Evolutionary conservation across 2,888 invertebrate genomes (phyloP).

Genomic region (Junonia oenone): DNA sequence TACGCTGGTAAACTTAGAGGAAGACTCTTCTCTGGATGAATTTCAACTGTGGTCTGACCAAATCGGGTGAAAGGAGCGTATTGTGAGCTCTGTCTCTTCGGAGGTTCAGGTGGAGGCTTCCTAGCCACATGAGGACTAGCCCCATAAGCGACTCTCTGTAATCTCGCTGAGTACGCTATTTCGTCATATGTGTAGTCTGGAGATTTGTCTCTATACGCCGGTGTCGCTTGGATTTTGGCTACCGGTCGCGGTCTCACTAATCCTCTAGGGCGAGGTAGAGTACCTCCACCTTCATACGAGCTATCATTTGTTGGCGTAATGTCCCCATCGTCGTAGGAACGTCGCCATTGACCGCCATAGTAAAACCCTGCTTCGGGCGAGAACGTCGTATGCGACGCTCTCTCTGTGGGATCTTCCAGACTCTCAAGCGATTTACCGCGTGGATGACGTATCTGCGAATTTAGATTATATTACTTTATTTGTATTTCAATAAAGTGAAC

Average conservation of each 20-base stretch:
- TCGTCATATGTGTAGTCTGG: conserved; percentile 74
- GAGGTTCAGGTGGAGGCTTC: conserved; percentile 90
- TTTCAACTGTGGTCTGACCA: conserved; percentile 82
- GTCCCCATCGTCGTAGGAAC: conserved; percentile 93
- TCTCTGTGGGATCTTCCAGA: conserved; percentile 87
- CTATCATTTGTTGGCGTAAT: conserved; percentile 90
- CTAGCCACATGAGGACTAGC: conserved; percentile 87
- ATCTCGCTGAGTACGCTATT: conserved; percentile 65
- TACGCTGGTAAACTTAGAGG: conserved; percentile 82
- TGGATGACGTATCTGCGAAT: conserved; percentile 85
- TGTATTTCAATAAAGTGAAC: too few relatives aligned
- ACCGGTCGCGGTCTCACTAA: conserved; percentile 89
- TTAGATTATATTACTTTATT: not conserved
- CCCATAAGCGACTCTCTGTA: conserved; percentile 78
- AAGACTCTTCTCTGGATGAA: conserved; percentile 77
- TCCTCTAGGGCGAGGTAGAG: conserved; percentile 90
- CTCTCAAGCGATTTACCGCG: conserved; percentile 92
- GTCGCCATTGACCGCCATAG: conserved; percentile 83
- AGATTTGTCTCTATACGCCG: conserved; percentile 66
- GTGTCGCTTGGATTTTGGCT: conserved; percentile 85
- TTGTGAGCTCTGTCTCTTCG: conserved; percentile 83
- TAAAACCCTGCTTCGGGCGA: conserved; percentile 79
- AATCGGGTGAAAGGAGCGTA: conserved; percentile 72
- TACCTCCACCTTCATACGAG: conserved; percentile 87
- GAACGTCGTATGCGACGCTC: conserved; percentile 81